Conservation (phyloP, 1,140 invertebrate species). For the Diuraphis noxia region DNA sequence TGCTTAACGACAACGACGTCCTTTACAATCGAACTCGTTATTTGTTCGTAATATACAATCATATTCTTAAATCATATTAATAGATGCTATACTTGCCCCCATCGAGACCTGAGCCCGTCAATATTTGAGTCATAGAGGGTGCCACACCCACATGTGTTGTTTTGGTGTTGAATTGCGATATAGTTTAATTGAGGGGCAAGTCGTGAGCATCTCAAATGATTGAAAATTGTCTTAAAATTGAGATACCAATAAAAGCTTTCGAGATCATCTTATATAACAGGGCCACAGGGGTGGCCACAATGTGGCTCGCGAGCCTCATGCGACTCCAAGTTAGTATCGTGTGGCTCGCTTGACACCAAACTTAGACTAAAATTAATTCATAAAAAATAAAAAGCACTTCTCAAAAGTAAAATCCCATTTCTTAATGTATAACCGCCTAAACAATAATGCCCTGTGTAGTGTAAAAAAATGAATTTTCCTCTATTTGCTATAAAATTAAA, state of each 20-base stretch:
- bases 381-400: too few species aligned
- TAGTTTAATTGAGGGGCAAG: not conserved
- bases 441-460: too few species aligned
- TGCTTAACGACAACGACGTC: not conserved
- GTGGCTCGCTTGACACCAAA: too few species aligned
- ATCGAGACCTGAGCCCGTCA: not conserved
- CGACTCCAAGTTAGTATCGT: too few species aligned
- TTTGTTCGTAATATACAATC: not conserved
- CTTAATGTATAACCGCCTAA: too few species aligned
- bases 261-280: too few species aligned
- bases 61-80: not conserved
- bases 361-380: too few species aligned
- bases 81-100: not conserved
- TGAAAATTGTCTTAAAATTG: not conserved
- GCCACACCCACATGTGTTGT: not conserved
- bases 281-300: too few species aligned
- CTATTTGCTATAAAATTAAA: too few species aligned
- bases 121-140: not conserved
- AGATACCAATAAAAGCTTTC: not conserved
- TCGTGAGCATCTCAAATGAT: not conserved
- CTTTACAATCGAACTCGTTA: constrained; percentile 29
- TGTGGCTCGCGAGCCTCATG: too few species aligned
- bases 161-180: not conserved
- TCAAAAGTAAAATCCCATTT: too few species aligned
- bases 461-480: too few species aligned